Evolutionary conservation across 2,797 vertebrate genomes (phyloP).

Genomic region (Myiotriccus ornatus): DNA sequence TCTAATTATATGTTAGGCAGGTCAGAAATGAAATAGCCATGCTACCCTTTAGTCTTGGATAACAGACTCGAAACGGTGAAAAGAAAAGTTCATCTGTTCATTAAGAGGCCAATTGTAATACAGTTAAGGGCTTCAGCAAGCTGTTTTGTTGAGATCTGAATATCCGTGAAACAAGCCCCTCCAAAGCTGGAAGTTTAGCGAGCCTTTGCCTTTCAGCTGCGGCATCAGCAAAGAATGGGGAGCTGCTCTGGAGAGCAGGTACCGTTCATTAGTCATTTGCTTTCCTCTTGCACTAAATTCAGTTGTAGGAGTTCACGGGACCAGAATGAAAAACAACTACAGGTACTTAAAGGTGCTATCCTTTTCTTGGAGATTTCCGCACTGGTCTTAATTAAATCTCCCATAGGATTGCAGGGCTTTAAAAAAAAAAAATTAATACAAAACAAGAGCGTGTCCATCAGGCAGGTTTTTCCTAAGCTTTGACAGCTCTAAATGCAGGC

Average conservation of each 20-base stretch:
- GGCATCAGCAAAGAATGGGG: background rate
- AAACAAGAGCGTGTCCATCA: conserved; percentile 57
- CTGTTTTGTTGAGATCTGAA: conserved; percentile 47
- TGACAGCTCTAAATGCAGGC: conserved; percentile 72
- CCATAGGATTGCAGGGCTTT: conserved; percentile 4
- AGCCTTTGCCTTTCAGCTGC: background rate
- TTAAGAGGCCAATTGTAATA: conserved; percentile 59
- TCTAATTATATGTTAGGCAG: conserved; percentile 67
- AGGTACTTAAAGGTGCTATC: conserved; percentile 22
- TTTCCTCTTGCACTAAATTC: background rate
- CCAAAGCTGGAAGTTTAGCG: background rate
- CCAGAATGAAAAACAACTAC: background rate
- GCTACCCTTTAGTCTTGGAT: conserved; percentile 61
- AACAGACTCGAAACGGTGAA: conserved; percentile 59
- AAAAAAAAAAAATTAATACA: background rate
- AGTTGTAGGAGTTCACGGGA: background rate
- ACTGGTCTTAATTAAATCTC: conserved; percentile 59
- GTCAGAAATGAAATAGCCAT: conserved; percentile 65
- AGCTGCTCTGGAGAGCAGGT: background rate
- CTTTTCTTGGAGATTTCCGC: background rate
- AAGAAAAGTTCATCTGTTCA: conserved; percentile 69
- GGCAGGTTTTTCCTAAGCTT: conserved; percentile 60
- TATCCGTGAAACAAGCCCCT: conserved; percentile 11
- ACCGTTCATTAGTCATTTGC: background rate
- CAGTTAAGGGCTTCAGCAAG: conserved; percentile 34